These are phyloP conservation scores for Cercocebus atys DNA, from an alignment of 2,113 vertebrate species.

Conservation along the genomic window DNA sequence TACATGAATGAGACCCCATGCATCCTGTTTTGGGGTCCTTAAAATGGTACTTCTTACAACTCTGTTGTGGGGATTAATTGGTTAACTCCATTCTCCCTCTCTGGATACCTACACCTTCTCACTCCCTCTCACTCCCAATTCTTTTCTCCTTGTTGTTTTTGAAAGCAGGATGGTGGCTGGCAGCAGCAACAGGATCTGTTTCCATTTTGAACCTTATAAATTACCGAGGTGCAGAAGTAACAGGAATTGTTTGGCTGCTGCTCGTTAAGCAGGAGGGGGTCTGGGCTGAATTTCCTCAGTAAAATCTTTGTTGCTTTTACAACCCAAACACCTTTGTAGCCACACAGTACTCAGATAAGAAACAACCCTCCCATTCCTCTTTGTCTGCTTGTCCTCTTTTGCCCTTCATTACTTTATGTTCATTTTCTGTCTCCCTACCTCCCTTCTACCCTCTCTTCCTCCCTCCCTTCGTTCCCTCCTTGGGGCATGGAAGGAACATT, in stretches of 20 bases:
- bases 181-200: conserved; percentile 66
- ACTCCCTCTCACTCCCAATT: neutral
- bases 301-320: conserved; percentile 81
- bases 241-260: conserved; percentile 67
- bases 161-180: conserved; percentile 18
- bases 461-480: neutral
- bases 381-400: neutral
- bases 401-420: neutral
- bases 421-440: neutral
- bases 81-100: conserved; percentile 22
- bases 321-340: conserved; percentile 79
- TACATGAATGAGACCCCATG: neutral
- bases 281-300: conserved; percentile 84
- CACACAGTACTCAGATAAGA: conserved; percentile 37
- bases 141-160: neutral
- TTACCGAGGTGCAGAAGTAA: conserved; percentile 78
- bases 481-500: neutral
- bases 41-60: neutral
- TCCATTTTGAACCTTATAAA: conserved; percentile 83
- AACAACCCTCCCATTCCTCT: neutral
- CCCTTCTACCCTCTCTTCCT: neutral
- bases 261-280: conserved; percentile 84
- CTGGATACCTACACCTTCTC: neutral
- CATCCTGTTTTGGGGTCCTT: neutral
- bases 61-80: neutral